These are phyloP conservation scores for Caracal caracal DNA, from an alignment of 2,113 vertebrate species.

Conservation along the genomic window DNA sequence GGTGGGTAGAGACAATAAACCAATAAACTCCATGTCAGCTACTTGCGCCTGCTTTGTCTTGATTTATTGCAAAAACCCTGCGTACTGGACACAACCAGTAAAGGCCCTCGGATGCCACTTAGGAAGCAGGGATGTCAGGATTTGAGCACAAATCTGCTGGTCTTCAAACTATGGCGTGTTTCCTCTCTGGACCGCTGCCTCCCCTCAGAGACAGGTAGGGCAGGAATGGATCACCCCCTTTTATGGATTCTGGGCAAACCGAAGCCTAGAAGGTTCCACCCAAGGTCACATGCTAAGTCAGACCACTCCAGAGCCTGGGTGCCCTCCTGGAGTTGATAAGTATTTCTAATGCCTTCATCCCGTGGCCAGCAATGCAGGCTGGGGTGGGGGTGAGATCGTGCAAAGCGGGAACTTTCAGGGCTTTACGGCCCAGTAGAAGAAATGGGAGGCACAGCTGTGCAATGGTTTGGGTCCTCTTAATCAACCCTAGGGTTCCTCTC, in stretches of 20 bases:
- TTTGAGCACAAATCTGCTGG: neutral
- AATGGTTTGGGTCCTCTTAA: neutral
- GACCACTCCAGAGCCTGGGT: neutral
- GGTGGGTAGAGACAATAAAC: neutral
- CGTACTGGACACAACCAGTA: neutral
- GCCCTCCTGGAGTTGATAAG: neutral
- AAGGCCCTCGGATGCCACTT: neutral
- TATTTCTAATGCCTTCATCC: neutral
- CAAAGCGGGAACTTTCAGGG: neutral
- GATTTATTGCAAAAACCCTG: neutral
- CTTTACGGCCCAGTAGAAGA: neutral
- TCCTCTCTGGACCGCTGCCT: neutral
- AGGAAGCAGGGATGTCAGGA: neutral
- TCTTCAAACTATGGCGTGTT: neutral
- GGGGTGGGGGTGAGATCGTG: neutral
- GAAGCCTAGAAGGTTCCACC: neutral
- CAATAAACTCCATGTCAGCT: constrained; percentile 52
- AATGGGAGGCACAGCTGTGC: neutral
- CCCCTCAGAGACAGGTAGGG: neutral
- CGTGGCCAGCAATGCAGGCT: neutral
- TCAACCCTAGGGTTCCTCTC: neutral
- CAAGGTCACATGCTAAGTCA: neutral
- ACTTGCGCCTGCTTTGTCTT: neutral
- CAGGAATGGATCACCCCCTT: neutral
- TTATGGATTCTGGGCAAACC: neutral